Conservation (phyloP, 35 echinoderm and acorn worm genomes). For the Ophiothrix spiculata region DNA sequence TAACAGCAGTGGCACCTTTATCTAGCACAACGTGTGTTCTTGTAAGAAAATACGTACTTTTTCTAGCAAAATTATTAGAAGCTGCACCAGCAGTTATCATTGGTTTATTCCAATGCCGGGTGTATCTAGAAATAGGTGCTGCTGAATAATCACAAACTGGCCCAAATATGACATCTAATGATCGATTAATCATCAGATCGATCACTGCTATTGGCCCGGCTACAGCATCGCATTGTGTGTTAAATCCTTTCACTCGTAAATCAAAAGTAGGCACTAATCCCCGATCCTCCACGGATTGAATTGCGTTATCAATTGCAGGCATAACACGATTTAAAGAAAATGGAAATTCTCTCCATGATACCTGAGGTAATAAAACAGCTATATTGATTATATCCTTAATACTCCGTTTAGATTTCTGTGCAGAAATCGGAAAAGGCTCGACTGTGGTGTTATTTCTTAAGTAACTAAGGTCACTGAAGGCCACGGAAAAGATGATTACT, state of each 20-base stretch:
- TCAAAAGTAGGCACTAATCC: background rate
- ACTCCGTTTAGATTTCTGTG: too few relatives aligned
- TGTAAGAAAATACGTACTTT: background rate
- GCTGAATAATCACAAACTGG: conserved; percentile 43
- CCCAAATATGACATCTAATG: conserved; percentile 37
- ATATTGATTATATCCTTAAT: too few relatives aligned
- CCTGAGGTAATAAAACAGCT: too few relatives aligned
- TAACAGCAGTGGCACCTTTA: too few relatives aligned
- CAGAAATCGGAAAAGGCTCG: too few relatives aligned
- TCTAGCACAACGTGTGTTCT: background rate
- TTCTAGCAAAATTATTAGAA: background rate
- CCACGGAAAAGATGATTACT: too few relatives aligned
- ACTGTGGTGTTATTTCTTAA: too few relatives aligned
- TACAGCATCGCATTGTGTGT: background rate
- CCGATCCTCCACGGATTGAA: background rate
- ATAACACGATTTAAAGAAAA: conserved; percentile 4
- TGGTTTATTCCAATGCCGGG: conserved; percentile 50
- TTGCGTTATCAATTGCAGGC: conserved; percentile 17
- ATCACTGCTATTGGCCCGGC: background rate
- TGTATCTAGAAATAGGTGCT: conserved; percentile 10
- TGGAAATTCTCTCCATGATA: too few relatives aligned
- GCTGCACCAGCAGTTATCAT: conserved; percentile 47
- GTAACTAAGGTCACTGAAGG: too few relatives aligned
- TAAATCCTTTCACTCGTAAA: conserved; percentile 1
- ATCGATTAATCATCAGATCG: conserved; percentile 12